These are phyloP conservation scores for Aphis gossypii DNA, from an alignment of 1,140 invertebrate species.

Conservation along the genomic window DNA sequence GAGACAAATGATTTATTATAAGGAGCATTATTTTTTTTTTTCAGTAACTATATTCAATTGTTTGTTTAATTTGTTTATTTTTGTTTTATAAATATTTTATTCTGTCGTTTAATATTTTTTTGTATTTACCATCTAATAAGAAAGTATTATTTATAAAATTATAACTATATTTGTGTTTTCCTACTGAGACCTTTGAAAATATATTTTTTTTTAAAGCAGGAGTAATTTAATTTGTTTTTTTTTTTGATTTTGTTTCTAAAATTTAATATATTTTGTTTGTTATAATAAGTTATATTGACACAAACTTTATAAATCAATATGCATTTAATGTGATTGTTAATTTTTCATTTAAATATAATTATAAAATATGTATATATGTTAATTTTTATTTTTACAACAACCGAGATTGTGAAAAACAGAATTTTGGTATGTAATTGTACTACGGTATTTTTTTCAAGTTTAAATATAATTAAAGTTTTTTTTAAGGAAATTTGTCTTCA, in stretches of 20 bases:
- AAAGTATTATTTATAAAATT: background rate
- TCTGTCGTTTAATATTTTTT: background rate
- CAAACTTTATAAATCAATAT: too few relatives aligned
- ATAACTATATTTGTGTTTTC: background rate
- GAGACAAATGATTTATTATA: background rate
- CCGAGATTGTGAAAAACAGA: background rate
- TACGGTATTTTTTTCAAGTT: background rate
- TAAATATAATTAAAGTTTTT: background rate
- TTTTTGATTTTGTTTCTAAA: too few relatives aligned
- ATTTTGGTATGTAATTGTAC: background rate
- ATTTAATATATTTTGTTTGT: too few relatives aligned
- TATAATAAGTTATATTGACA: too few relatives aligned
- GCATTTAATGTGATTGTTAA: too few relatives aligned
- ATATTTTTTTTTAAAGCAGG: too few relatives aligned
- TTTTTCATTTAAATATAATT: too few relatives aligned
- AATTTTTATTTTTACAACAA: background rate
- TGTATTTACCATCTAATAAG: background rate
- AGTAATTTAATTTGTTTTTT: too few relatives aligned
- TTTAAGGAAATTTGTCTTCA: background rate
- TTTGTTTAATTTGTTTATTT: background rate
- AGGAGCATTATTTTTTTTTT: background rate
- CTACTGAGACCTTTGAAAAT: too few relatives aligned
- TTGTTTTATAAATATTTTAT: background rate
- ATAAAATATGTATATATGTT: background rate
- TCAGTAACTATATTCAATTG: background rate